These are phyloP conservation scores for Formicarius rufipectus DNA, from an alignment of 2,113 vertebrate genomes.

Conservation along the genomic window DNA sequence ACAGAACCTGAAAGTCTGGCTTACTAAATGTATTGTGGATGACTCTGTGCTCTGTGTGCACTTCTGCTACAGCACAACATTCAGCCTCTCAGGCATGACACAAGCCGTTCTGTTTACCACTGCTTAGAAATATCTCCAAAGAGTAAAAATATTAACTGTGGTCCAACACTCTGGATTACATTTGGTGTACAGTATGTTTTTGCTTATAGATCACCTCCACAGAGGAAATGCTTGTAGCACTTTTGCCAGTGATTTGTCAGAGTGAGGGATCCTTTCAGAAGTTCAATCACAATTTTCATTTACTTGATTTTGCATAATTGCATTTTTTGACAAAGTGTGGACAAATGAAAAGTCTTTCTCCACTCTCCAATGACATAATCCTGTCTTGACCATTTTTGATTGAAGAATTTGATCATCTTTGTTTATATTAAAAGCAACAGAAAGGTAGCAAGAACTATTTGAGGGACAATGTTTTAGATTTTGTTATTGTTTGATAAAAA, in stretches of 20 bases:
- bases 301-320: neutral
- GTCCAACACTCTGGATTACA: neutral
- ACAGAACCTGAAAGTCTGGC: neutral
- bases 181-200: neutral
- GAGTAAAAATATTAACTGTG: neutral
- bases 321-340: neutral
- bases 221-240: neutral
- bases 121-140: neutral
- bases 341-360: neutral
- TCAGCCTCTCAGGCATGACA: too few species aligned
- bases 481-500: neutral
- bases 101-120: neutral
- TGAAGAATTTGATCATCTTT: neutral
- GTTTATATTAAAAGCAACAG: neutral
- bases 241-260: neutral
- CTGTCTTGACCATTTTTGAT: neutral
- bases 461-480: neutral
- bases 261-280: neutral
- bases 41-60: neutral
- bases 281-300: neutral
- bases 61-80: neutral
- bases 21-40: neutral
- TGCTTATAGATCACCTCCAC: neutral
- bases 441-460: neutral
- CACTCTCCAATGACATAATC: neutral